Percentiles rank a stretch among this genome's conserved stretches.
Conservation (phyloP, 2,113 vertebrate species). For the Hypomesus transpacificus region DNA sequence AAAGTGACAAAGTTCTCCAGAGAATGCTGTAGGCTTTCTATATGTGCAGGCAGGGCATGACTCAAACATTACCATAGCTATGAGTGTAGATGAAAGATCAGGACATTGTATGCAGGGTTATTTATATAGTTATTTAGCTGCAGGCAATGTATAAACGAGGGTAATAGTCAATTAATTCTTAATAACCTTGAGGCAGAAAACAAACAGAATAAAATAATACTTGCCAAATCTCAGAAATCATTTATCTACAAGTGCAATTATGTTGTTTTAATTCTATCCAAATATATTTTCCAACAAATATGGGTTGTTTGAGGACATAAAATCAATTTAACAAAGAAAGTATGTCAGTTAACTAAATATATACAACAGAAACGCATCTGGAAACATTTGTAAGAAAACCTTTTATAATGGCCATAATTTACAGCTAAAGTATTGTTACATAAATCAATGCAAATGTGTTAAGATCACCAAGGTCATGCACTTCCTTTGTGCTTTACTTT, state of each 20-base stretch:
- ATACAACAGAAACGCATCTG: too few relatives aligned
- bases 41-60: conserved; percentile 8
- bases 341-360: conserved; percentile 4
- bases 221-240: conserved; percentile 22
- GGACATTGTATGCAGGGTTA: conserved; percentile 21
- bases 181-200: not conserved
- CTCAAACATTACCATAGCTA: conserved; percentile 34
- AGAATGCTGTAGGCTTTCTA: conserved; percentile 13
- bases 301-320: conserved; percentile 43
- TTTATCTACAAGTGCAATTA: conserved; percentile 52
- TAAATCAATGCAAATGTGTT: too few relatives aligned
- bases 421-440: too few relatives aligned
- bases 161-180: not conserved
- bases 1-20: conserved; percentile 29
- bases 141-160: not conserved
- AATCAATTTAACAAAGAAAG: conserved; percentile 40
- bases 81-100: conserved; percentile 33
- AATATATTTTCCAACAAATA: conserved; percentile 63
- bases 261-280: conserved; percentile 46
- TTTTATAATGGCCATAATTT: too few relatives aligned
- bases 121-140: conserved; percentile 25
- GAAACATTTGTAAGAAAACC: too few relatives aligned
- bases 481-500: too few relatives aligned
- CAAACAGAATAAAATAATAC: not conserved
- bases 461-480: too few relatives aligned